Base-by-base conservation (phyloP, 2,113 vertebrate genomes). In the Cyanistes caeruleus region DNA sequence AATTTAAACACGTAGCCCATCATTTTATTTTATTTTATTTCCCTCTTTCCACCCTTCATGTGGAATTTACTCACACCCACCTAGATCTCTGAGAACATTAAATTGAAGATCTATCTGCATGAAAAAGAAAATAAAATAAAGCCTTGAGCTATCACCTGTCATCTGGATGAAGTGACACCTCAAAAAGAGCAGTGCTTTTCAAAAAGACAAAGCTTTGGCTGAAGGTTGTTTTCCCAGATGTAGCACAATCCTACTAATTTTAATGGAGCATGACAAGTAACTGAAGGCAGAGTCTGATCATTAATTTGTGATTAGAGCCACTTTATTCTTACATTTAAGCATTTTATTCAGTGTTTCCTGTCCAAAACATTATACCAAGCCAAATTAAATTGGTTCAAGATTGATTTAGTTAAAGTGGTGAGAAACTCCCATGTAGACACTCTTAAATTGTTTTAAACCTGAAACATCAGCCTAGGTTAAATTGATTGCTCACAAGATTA, bases 371-470 rank as follows among this genome's bases (percentile, higher is more conserved):
- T 84, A 43, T 23, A 79, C 27, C 15, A 53, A 27, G 13, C 20
- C 56, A 94, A 92, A 90, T 84, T 72, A 78, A 91, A 94, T 95
- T 81, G 33, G 13, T 89, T 95, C 56, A 56, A 84, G 64, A 77
- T 74, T 77, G 73, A 95, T 89, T 93, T 69, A 79, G 67, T 90
- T 93, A 60, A 81, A 87, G 27, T 27, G 41, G 39, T 90, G 48
- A 0, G 13, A 92, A 93, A 90, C 60, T 91, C 84, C 80, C 46
- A 4, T 79, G 60, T 75, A 63, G 59, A 93, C 51, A 39, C 39
- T 65, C 75, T 80, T 73, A 84, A 84, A 92, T 74, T 84, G 65
- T 78, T 96, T 96, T 78, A 95, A 90, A 80, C 43, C 72, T 70
- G 72, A 70, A 53, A 58, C 31, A 84, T 78, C 56, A 89, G 31